phyloP scores from a whole-genome alignment of 2,113 vertebrate genomes.

The Coreoperca whiteheadi region DNA sequence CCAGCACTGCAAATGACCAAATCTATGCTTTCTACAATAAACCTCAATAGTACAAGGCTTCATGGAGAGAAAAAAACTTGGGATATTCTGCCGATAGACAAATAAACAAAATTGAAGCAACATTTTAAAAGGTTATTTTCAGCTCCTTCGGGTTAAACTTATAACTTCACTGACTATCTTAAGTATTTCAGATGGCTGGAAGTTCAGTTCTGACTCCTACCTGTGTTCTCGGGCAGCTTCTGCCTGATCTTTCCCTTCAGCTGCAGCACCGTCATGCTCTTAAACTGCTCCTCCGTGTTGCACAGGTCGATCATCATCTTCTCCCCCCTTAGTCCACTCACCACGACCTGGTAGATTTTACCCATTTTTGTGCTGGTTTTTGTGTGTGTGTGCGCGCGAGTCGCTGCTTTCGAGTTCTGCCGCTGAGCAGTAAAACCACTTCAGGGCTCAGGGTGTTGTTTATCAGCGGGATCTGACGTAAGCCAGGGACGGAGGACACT shows the following conservation, averaged over 20 bases:
- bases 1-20: too few species aligned
- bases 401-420: fast-evolving
- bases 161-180: too few species aligned
- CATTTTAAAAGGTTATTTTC: too few species aligned
- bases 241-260: constrained; percentile 67
- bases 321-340: constrained; percentile 67
- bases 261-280: constrained; percentile 65
- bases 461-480: fast-evolving
- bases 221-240: constrained; percentile 19
- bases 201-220: constrained; percentile 8
- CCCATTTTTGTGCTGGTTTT: constrained; percentile 51
- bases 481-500: background rate
- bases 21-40: too few species aligned
- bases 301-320: constrained; percentile 69
- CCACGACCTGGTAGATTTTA: constrained; percentile 64
- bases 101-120: too few species aligned
- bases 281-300: constrained; percentile 70
- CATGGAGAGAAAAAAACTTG: too few species aligned
- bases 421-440: fast-evolving
- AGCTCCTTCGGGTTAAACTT: too few species aligned
- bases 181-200: too few species aligned
- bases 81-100: too few species aligned
- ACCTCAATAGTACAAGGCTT: too few species aligned
- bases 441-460: background rate
- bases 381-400: fast-evolving